Evolutionary conservation across 2,888 invertebrate species (phyloP).

Genomic region (Nesidiocoris tenuis): DNA sequence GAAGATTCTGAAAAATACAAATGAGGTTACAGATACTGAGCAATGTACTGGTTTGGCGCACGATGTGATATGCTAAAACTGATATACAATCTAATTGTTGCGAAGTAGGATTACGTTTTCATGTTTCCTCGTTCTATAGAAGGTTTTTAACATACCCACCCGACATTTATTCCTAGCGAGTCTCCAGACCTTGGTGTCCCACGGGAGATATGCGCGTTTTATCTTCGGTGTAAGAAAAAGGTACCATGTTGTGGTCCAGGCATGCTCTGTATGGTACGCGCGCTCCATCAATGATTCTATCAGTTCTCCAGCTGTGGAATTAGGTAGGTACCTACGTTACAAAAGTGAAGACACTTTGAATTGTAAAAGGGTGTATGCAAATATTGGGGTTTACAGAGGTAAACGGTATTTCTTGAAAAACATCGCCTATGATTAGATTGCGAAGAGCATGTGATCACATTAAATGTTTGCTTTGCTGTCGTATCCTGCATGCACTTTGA

Average conservation of each 20-base stretch:
- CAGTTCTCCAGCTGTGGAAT: conserved; percentile 29
- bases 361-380: too few relatives aligned
- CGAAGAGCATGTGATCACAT: too few relatives aligned
- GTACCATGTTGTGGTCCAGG: conserved; percentile 33
- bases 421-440: too few relatives aligned
- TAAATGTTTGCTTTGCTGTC: too few relatives aligned
- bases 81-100: neutral
- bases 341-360: too few relatives aligned
- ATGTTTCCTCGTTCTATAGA: neutral
- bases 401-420: too few relatives aligned
- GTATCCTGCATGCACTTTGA: too few relatives aligned
- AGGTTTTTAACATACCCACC: neutral
- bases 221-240: conserved; percentile 38
- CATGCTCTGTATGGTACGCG: neutral
- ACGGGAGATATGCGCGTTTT: conserved; percentile 30
- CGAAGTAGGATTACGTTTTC: too few relatives aligned
- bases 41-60: too few relatives aligned
- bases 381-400: too few relatives aligned
- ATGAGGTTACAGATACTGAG: too few relatives aligned
- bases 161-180: conserved; percentile 29
- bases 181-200: conserved; percentile 34
- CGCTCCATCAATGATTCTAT: conserved; percentile 29
- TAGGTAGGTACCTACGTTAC: neutral
- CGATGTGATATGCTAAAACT: too few relatives aligned
- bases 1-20: conserved; percentile 23